Conservation (phyloP, 1,140 invertebrate species). For the Dreissena rostriformis region DNA sequence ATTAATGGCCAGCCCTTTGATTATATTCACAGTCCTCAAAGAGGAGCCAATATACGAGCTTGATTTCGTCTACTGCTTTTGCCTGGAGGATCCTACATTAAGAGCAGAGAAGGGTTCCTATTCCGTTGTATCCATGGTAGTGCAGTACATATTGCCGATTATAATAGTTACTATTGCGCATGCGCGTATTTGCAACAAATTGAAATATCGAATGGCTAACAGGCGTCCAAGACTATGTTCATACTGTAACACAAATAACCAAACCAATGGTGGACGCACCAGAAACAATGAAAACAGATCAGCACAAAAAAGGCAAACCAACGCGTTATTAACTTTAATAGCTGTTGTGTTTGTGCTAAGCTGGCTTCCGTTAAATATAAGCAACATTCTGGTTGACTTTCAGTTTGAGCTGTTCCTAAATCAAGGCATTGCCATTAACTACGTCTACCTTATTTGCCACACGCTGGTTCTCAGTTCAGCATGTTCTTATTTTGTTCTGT, state of each 20-base stretch:
- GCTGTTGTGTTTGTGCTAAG: conserved; percentile 92
- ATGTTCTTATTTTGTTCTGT: conserved; percentile 91
- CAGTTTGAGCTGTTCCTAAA: conserved; percentile 74
- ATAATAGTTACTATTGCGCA: conserved; percentile 88
- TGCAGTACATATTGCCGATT: conserved; percentile 92
- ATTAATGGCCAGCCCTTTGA: conserved; percentile 89
- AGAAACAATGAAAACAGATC: conserved; percentile 74
- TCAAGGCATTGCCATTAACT: conserved; percentile 63
- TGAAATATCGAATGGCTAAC: conserved; percentile 81
- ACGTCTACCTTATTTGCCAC: conserved; percentile 89
- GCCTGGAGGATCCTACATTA: conserved; percentile 73
- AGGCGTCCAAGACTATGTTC: conserved; percentile 1
- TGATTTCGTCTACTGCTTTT: conserved; percentile 83
- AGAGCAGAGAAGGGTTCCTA: conserved; percentile 89
- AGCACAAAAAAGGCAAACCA: conserved; percentile 88
- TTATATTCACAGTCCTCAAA: conserved; percentile 86
- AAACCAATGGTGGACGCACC: conserved; percentile 63
- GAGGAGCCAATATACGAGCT: conserved; percentile 81
- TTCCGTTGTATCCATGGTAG: conserved; percentile 90
- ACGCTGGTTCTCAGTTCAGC: conserved; percentile 90
- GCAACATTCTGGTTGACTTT: conserved; percentile 90
- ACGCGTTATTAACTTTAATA: conserved; percentile 90
- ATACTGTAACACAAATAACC: background rate
- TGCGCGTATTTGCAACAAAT: conserved; percentile 84
- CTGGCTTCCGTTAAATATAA: conserved; percentile 93